phyloP scores from a whole-genome alignment of 2,113 vertebrate genomes.

The Micromys minutus region DNA sequence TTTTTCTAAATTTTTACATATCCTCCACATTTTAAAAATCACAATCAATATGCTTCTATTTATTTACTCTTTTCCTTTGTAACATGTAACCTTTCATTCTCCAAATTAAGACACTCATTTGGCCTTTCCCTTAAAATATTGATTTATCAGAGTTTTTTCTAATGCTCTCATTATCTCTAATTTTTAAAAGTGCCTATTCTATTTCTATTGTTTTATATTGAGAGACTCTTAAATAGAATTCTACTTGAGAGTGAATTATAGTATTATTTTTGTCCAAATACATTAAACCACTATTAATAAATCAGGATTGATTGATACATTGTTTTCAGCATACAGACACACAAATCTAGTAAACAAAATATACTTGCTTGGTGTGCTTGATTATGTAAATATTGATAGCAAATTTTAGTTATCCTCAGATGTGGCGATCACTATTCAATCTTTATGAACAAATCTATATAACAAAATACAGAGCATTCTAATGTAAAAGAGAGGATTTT shows the following conservation, averaged over 20 bases:
- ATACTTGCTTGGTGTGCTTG: not conserved
- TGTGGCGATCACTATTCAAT: no score
- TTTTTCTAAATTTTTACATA: not conserved
- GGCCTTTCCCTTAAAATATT: not conserved
- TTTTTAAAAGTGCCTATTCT: not conserved
- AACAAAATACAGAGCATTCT: not conserved
- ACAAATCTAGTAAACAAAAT: not conserved
- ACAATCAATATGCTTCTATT: not conserved
- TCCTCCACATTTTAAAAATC: not conserved
- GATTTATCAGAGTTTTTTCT: not conserved
- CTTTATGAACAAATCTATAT: not conserved
- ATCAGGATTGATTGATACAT: not conserved
- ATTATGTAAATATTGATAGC: not conserved
- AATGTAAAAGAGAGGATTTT: not conserved
- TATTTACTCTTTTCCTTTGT: not conserved
- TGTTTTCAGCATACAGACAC: not conserved
- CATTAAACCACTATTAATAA: not conserved
- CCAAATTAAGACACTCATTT: not conserved
- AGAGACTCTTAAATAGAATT: not conserved
- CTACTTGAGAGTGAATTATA: not conserved
- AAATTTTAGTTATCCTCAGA: not conserved
- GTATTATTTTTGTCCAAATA: not conserved
- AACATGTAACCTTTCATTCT: not conserved
- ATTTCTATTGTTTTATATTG: not conserved
- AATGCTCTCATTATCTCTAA: not conserved